Percentiles rank a stretch among this genome's conserved stretches.
These are phyloP conservation scores for Australoheros scitulus DNA, from an alignment of 2,113 vertebrate species.

Conservation along the genomic window DNA sequence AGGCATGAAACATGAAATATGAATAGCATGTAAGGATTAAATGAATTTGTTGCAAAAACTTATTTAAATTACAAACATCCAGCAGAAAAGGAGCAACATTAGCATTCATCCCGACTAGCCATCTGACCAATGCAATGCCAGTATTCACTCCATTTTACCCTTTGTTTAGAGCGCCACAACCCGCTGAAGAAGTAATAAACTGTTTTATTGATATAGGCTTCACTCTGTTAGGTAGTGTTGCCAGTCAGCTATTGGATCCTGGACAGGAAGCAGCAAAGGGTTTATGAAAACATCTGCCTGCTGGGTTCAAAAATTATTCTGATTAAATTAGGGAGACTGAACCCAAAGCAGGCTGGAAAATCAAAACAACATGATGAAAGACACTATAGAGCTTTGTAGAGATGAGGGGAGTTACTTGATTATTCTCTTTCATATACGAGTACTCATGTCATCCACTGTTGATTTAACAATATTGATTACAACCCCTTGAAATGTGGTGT, in stretches of 20 bases:
- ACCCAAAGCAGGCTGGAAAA: neutral
- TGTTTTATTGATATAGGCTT: neutral
- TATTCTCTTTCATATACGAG: slow-evolving; percentile 10
- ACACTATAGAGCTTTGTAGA: slow-evolving; percentile 6
- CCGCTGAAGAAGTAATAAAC: neutral
- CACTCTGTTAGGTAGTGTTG: neutral
- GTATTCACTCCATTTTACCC: neutral
- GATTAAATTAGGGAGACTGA: neutral
- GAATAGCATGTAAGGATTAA: neutral
- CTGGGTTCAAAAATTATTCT: neutral
- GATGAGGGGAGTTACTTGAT: slow-evolving; percentile 1
- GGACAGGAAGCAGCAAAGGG: neutral
- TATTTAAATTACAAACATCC: too few relatives aligned
- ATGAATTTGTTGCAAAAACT: too few relatives aligned
- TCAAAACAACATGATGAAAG: slow-evolving; percentile 12
- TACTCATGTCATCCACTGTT: neutral
- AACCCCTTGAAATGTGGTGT: neutral
- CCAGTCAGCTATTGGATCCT: neutral
- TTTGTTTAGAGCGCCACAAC: neutral
- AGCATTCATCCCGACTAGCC: neutral
- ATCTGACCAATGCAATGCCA: neutral
- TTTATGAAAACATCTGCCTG: neutral
- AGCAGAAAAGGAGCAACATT: neutral
- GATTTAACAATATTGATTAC: slow-evolving; percentile 13
- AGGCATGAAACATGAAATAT: neutral